Base-by-base conservation (phyloP, 1,140 invertebrate species). In the Halictus rubicundus region DNA sequence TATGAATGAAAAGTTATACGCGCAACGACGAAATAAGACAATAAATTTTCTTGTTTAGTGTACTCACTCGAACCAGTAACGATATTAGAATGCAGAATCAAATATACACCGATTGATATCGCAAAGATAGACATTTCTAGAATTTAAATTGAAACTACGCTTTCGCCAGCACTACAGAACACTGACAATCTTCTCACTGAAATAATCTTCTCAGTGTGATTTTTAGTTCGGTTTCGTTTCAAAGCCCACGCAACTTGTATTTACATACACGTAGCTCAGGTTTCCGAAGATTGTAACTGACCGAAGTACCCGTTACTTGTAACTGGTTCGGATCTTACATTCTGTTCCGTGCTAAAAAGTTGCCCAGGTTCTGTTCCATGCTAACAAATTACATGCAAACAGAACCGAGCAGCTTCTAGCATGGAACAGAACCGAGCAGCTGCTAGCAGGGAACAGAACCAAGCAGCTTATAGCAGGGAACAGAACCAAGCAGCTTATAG, bases 241-340 rank as follows among this genome's bases (percentile, higher is more conserved):
- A 37, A 80, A 81, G 60, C 32, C 54, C 27, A 85, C 59, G 60
- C 68, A 64, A 52, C 59, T 46, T 74, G 69, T 65, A 77, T 12
- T 19, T 27, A 77, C 57, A 8, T 14, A 12, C 25, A 37, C n/a
- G 21, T 12, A 37, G 19, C 59, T 68, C 49, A 21, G 37, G 23
- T 85, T 52, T 46, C 64, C 68, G 63, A 49, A 32, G 27, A 76
- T 76, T 46, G 37, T 54, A 80, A 70, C 61, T 70, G 78, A 82
- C 76, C 71, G 27, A 32, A 27, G 52, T 79, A 69, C 73, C 87
- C 87, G 86, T 88, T 86, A 86, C 32, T 78, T 57, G 63, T 78
- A 86, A 88, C 83, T 84, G 86, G 79, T 66, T 32, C 69, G 72
- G 68, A 73, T 79, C 59, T 73, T 86, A 78, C n/a, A n/a, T n/a